Evolutionary conservation across 2,797 vertebrate genomes (phyloP), one percentile per base, ranked within the genome.

Genomic region (Apogon talboti): DNA sequence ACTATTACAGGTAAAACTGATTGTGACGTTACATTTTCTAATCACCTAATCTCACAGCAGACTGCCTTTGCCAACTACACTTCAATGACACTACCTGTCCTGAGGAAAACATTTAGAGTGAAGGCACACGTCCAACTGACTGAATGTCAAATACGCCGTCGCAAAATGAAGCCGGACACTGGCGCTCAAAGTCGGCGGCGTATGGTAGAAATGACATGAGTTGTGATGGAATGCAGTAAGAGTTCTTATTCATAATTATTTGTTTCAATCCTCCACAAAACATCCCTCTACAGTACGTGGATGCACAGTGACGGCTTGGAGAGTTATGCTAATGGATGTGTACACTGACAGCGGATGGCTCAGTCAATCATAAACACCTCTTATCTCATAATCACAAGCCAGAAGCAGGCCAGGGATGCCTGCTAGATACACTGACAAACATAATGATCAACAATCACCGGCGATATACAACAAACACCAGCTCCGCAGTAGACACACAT

Each of bases 371-470:
- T 45, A 79, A 81, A 83, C 55, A 66, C 66, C 83, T 91, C 89
- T 93, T 74, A 89, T 91, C 89, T 89, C 79, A 21, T 89, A 87
- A 92, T 85, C 89, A 87, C 71, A 85, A 90, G 85, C 77, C 82
- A 83, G 74, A 85, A 83, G 74, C 84, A 75, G 89, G 87, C 89
- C 84, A 65, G 86, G 89, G 82, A 87, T 69, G 86, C 68, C 85
- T 87, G 74, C 69, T 21, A 82, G 85, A 87, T 71, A 59, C 85
- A 54, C 81, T 82, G 76, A 82, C 87, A 86, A 84, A 82, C 48
- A 76, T 74, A 87, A 91, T 87, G 82, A 84, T 83, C 81, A 84
- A 83, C 86, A 85, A 59, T 63, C 57, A 12, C 67, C 80, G 83
- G 85, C 82, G 83, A 73, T 56, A 67, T 21, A 46, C 81, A 59